Evolutionary conservation across 2,113 vertebrate genomes (phyloP), one percentile per base, ranked within the genome.

Genomic region (Thalassoma bifasciatum): DNA sequence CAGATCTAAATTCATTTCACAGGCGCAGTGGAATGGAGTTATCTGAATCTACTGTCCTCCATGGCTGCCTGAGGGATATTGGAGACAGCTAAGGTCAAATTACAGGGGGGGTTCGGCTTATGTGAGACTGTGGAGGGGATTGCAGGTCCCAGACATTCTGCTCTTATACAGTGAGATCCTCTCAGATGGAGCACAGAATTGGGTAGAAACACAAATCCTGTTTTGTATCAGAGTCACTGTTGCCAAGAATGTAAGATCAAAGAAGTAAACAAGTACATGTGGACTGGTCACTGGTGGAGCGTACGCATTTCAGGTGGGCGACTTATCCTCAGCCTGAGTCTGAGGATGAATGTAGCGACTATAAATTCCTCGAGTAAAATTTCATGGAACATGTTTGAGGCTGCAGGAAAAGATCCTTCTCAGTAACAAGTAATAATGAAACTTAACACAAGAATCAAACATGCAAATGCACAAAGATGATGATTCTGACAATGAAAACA

Each of bases 71-170:
- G 83, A 80, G 85, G 87, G 87, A 88, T 86, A 88, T 76, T 84
- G 86, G 83, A 85, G 86, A 82, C 82, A 49, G 88, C 71, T 83
- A 85, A 89, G 88, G 89, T 92, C 91, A 92, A 86, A 92, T 89
- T 92, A 88, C 50, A 86, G 63, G 44, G 21, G 61, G 44, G 58
- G 60, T 86, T 90, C 65, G 24, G 79, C 72, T 64, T 77, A 54
- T 73, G 82, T 86, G 82, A 38, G 64, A 71, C 70, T 73, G 80
- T 53, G 63, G 75, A 74, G 64, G 64, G 70, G 82, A 78, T 89
- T 76, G 54, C 66, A 44, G 56, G 57, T 78, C 71, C 47, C 62
- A 60, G 78, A 67, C 61, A 83, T 76, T 46, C 56, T 66, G 77
- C 50, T 14, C 23, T n/a, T 26, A 8, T 40, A 59, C 56, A 54